Evolutionary conservation across 2,797 vertebrate species (phyloP).

Genomic region (Oreochromis grahami): DNA sequence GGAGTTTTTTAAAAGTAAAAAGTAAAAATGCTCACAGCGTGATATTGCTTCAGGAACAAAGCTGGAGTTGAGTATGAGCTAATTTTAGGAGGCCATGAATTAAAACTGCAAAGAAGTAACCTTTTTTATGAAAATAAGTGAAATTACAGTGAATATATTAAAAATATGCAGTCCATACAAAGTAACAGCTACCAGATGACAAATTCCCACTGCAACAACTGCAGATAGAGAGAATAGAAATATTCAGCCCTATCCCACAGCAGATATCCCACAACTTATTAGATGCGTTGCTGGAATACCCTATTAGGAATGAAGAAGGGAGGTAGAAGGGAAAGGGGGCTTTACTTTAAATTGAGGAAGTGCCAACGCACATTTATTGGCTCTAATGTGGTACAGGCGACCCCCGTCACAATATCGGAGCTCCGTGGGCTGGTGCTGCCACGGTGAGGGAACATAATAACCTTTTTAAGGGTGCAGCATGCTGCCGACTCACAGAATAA

Average conservation of each 20-base stretch:
- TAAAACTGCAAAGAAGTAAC: neutral
- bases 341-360: constrained; percentile 87
- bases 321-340: constrained; percentile 74
- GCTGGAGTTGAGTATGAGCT: neutral
- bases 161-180: neutral
- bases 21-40: neutral
- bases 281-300: constrained; percentile 78
- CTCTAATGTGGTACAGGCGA: constrained; percentile 81
- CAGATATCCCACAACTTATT: constrained; percentile 75
- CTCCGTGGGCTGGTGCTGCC: constrained; percentile 61
- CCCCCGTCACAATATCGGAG: constrained; percentile 62
- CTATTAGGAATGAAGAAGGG: constrained; percentile 81
- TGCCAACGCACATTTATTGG: constrained; percentile 88
- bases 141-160: neutral
- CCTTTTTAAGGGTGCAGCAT: constrained; percentile 73
- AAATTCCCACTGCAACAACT: constrained; percentile 48
- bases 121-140: neutral
- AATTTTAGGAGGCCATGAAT: neutral
- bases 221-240: constrained; percentile 50
- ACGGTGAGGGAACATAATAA: constrained; percentile 78
- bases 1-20: neutral
- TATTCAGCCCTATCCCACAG: constrained; percentile 62
- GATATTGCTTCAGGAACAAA: neutral
- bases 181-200: constrained; percentile 24
- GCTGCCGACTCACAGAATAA: constrained; percentile 71